Percentiles rank a stretch among this genome's conserved stretches.
phyloP scores from a whole-genome alignment of 2,113 vertebrate species.

The Mesocricetus auratus region DNA sequence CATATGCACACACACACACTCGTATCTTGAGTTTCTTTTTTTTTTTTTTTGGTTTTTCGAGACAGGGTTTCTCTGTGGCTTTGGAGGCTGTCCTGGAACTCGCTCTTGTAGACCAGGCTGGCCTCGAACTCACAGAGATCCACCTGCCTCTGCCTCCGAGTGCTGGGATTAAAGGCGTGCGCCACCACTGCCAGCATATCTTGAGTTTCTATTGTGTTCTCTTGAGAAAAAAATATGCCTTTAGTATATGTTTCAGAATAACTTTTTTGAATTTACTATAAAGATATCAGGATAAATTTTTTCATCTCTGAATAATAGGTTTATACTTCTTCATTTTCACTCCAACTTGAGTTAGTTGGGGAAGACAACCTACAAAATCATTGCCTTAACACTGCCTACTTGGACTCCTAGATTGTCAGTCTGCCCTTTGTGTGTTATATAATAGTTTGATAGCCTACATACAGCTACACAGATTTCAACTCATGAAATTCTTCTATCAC shows the following conservation, averaged over 20 bases:
- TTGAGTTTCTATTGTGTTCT: not conserved
- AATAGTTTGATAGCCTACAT: not conserved
- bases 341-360: not conserved
- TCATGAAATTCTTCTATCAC: not conserved
- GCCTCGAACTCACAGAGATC: no score
- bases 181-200: no score
- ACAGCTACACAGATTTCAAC: not conserved
- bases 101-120: no score
- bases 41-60: no score
- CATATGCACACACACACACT: not conserved
- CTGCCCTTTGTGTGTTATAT: not conserved
- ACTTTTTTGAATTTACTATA: not conserved
- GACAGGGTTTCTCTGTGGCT: no score
- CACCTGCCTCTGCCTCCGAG: no score
- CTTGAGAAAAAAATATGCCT: not conserved
- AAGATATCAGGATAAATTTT: not conserved
- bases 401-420: not conserved
- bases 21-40: no score
- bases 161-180: no score
- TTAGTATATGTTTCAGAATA: not conserved
- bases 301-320: not conserved
- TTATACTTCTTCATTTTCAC: not conserved
- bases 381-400: not conserved
- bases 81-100: no score
- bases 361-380: not conserved